Conservation (phyloP, 2,797 vertebrate species). For the Eutrigla gurnardus region DNA sequence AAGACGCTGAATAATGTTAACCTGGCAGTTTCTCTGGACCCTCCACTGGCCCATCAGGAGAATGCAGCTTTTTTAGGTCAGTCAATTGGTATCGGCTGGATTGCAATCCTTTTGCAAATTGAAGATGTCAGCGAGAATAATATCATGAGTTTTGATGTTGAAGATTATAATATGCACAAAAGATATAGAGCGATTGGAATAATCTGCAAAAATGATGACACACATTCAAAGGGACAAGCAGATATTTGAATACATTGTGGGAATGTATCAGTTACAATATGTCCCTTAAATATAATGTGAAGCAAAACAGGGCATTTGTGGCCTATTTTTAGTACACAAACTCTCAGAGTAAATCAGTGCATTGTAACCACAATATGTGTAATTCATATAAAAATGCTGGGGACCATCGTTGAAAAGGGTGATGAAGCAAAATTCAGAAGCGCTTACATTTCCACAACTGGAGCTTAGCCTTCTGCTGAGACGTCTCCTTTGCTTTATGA, state of each 20-base stretch:
- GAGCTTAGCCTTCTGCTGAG: conserved; percentile 67
- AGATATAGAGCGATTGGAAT: conserved; percentile 1
- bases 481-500: conserved; percentile 67
- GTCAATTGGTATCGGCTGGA: conserved; percentile 2
- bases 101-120: conserved; percentile 1
- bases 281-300: conserved; percentile 9
- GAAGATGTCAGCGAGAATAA: background rate
- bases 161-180: background rate
- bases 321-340: background rate
- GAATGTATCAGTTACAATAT: background rate
- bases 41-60: conserved; percentile 2
- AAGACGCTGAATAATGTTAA: conserved; percentile 58
- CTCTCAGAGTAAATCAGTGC: background rate
- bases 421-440: conserved; percentile 65
- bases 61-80: conserved; percentile 27
- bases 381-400: conserved; percentile 18
- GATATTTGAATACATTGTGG: background rate
- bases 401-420: conserved; percentile 40
- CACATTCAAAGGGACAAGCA: background rate
- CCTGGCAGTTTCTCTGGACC: conserved; percentile 36
- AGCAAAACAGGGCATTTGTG: background rate
- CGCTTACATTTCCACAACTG: conserved; percentile 56
- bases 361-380: conserved; percentile 6
- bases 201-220: background rate
- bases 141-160: background rate